Conservation (phyloP, 2,888 invertebrate species). For the Artemia sp. region DNA sequence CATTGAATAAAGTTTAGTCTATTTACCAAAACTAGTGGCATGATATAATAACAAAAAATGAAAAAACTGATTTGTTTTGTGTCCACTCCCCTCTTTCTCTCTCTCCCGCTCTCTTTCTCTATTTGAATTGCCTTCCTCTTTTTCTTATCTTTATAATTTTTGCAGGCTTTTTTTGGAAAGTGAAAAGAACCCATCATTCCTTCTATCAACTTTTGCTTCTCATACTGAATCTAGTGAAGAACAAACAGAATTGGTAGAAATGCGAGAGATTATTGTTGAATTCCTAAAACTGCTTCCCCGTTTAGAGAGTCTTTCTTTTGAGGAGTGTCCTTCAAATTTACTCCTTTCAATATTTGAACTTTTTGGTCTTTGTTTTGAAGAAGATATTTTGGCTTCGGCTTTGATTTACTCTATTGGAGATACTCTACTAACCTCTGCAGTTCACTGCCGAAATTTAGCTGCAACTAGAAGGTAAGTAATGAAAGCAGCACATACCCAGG, state of each 20-base stretch:
- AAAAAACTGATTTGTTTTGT: too few relatives aligned
- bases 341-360: neutral
- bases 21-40: too few relatives aligned
- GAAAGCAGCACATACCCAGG: neutral
- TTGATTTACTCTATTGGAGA: neutral
- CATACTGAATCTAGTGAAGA: neutral
- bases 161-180: neutral
- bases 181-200: neutral
- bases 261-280: neutral
- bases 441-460: neutral
- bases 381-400: neutral
- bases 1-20: too few relatives aligned
- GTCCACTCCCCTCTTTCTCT: too few relatives aligned
- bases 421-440: neutral
- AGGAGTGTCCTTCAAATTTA: neutral
- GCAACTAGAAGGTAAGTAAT: neutral
- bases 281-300: neutral
- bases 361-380: conserved; percentile 4
- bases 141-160: too few relatives aligned
- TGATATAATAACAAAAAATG: too few relatives aligned
- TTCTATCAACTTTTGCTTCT: neutral
- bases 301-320: neutral
- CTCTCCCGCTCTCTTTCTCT: too few relatives aligned
- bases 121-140: too few relatives aligned
- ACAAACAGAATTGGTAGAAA: neutral